phyloP scores from a whole-genome alignment of 2,113 vertebrate genomes.

The Cyanistes caeruleus region DNA sequence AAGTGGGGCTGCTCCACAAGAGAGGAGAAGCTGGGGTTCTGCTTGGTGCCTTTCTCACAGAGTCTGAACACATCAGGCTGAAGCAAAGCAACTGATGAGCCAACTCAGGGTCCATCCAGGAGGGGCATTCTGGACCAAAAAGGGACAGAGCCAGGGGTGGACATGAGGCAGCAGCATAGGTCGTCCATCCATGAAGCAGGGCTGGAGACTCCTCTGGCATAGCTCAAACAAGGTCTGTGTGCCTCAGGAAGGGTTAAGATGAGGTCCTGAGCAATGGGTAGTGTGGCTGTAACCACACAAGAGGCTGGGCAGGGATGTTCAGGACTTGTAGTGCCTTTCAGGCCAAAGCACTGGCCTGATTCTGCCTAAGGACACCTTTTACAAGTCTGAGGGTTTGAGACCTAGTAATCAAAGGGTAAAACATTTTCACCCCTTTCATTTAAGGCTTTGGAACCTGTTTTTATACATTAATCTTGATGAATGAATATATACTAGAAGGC shows the following conservation, averaged over 20 bases:
- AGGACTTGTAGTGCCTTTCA: background rate
- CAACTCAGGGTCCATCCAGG: background rate
- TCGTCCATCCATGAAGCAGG: background rate
- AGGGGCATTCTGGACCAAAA: background rate
- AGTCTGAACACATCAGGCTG: background rate
- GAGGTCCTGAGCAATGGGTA: no score
- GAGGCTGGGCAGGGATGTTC: background rate
- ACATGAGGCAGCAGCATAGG: background rate
- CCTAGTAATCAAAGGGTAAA: background rate
- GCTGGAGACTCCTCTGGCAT: no score
- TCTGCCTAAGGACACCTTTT: background rate
- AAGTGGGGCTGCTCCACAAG: background rate
- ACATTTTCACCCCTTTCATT: background rate
- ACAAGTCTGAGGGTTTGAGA: background rate
- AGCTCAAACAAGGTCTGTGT: background rate
- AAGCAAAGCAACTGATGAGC: background rate
- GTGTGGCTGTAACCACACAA: no score
- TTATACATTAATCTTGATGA: background rate
- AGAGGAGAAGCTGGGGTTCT: background rate
- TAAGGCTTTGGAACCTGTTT: background rate
- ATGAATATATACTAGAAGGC: background rate
- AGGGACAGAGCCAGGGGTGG: background rate
- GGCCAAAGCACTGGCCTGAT: background rate
- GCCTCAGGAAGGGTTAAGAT: background rate
- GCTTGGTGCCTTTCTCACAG: rapidly evolving